Conservation (phyloP, 2,113 vertebrate genomes). For the Dasyurus viverrinus region DNA sequence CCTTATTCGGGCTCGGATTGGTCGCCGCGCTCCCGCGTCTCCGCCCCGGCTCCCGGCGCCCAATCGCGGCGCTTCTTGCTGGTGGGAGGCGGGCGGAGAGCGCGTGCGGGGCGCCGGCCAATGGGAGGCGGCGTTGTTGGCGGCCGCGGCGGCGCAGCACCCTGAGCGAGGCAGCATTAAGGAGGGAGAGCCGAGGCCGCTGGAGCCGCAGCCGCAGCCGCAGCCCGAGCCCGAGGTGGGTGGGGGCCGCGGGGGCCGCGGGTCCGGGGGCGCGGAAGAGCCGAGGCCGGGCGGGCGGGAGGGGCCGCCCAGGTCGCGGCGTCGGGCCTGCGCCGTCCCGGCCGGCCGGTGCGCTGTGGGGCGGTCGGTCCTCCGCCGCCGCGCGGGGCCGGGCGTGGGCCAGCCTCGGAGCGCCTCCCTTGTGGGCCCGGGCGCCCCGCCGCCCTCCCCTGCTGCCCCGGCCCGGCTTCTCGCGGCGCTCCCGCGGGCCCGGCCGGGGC, state of each 20-base stretch:
- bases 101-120: slow-evolving; percentile 33
- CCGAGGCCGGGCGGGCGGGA: neutral
- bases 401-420: neutral
- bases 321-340: neutral
- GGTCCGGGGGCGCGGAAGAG: neutral
- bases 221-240: slow-evolving; percentile 8
- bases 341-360: neutral
- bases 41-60: neutral
- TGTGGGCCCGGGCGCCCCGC: neutral
- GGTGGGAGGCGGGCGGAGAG: neutral
- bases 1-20: slow-evolving; percentile 60
- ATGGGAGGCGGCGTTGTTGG: slow-evolving; percentile 68
- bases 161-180: slow-evolving; percentile 44
- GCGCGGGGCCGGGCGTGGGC: neutral
- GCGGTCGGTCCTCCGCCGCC: neutral
- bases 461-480: neutral
- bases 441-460: no score
- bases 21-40: slow-evolving; percentile 59
- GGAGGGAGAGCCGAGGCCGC: rapidly evolving
- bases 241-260: neutral
- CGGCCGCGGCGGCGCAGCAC: slow-evolving; percentile 75
- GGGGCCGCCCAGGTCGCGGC: neutral
- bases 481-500: neutral
- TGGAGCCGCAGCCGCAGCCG: neutral
- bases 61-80: slow-evolving; percentile 73